These are phyloP conservation scores for Tiliqua scincoides DNA, from an alignment of 2,113 vertebrate species.

Conservation along the genomic window DNA sequence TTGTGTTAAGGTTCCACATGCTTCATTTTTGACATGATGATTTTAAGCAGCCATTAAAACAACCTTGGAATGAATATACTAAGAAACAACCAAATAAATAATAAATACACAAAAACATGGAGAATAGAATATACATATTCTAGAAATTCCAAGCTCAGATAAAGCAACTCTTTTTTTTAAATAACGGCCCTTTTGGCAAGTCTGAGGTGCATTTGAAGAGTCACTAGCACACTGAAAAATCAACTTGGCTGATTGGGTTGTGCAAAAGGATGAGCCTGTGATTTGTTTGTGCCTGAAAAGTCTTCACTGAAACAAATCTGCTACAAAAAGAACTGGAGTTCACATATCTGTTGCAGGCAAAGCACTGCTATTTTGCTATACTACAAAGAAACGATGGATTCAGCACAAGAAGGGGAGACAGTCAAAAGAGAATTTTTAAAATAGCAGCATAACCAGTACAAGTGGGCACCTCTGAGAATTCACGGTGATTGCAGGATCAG, in stretches of 20 bases:
- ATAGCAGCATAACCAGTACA: slow-evolving; percentile 6
- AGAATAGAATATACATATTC: slow-evolving; percentile 44
- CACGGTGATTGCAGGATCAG: neutral
- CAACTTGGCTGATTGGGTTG: neutral
- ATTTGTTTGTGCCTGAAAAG: slow-evolving; percentile 43
- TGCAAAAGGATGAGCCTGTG: slow-evolving; percentile 3
- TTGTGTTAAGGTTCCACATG: neutral
- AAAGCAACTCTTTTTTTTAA: slow-evolving; percentile 63
- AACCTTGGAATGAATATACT: neutral
- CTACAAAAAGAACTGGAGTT: neutral
- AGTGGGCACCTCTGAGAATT: neutral
- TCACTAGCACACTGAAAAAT: slow-evolving; percentile 16
- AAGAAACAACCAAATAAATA: neutral
- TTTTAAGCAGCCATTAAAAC: neutral
- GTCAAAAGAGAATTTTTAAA: neutral
- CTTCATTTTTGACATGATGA: neutral
- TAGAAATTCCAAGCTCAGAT: slow-evolving; percentile 50
- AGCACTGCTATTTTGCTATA: slow-evolving; percentile 55
- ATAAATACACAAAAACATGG: neutral
- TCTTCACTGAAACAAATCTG: slow-evolving; percentile 22
- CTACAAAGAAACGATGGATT: slow-evolving; percentile 61
- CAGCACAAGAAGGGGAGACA: slow-evolving; percentile 54
- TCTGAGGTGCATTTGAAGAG: slow-evolving; percentile 52
- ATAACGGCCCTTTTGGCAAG: slow-evolving; percentile 60
- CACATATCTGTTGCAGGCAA: slow-evolving; percentile 16